Evolutionary conservation across 2,888 invertebrate species (phyloP).

Genomic region (Parasteatoda lunata): DNA sequence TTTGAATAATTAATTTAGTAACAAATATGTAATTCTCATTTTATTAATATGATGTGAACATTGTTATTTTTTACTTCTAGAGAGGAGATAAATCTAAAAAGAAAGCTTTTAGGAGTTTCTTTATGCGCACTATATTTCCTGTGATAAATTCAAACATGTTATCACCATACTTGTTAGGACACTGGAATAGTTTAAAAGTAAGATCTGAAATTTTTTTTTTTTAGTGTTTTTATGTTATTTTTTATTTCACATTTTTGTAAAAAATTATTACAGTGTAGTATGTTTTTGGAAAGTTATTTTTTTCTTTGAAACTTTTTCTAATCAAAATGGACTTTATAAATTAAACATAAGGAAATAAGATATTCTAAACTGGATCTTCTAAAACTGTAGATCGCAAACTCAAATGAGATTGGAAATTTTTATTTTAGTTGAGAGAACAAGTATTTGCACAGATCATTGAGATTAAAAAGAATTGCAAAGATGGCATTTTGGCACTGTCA

Average conservation of each 20-base stretch:
- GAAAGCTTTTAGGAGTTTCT: constrained; percentile 36
- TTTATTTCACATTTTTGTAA: too few species aligned
- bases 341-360: too few species aligned
- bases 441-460: not conserved
- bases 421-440: not conserved
- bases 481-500: constrained; percentile 20
- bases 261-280: too few species aligned
- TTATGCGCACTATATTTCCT: constrained; percentile 32
- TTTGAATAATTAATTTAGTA: too few species aligned
- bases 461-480: not conserved
- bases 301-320: too few species aligned
- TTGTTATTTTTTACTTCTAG: constrained; percentile 18
- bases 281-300: too few species aligned
- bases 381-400: too few species aligned
- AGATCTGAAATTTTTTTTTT: not conserved
- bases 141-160: constrained; percentile 22
- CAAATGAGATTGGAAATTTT: not conserved
- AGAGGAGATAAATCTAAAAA: constrained; percentile 35
- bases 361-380: too few species aligned
- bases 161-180: constrained; percentile 8
- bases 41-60: not conserved
- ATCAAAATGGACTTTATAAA: too few species aligned
- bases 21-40: too few species aligned
- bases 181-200: not conserved
- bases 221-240: not conserved